Conservation (phyloP, 2,113 vertebrate species). For the Nothocercus julius region DNA sequence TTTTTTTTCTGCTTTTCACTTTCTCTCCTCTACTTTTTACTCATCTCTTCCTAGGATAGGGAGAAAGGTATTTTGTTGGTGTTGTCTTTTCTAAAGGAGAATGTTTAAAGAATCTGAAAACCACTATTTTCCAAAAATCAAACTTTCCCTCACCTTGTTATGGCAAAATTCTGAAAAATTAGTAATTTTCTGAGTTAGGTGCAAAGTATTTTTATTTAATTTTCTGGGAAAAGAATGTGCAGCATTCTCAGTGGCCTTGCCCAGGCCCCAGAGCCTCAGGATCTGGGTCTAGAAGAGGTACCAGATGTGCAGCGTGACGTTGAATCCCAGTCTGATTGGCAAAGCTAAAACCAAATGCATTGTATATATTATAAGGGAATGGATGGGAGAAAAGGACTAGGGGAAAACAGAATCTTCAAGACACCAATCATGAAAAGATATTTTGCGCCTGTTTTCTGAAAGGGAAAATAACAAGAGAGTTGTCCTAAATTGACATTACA, state of each 20-base stretch:
- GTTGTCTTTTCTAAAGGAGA: background rate
- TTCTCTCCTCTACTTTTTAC: background rate
- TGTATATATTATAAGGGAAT: background rate
- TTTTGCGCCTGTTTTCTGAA: background rate
- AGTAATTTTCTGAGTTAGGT: too few relatives aligned
- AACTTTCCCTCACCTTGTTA: background rate
- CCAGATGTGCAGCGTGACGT: background rate
- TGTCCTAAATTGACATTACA: background rate
- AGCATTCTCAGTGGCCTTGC: background rate
- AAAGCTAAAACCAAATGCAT: background rate
- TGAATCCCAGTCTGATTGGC: too few relatives aligned
- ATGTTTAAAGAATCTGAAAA: background rate
- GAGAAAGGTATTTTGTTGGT: background rate
- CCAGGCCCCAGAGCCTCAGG: background rate
- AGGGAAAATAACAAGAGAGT: background rate
- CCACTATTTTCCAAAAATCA: background rate
- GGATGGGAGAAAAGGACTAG: background rate
- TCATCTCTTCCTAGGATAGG: background rate
- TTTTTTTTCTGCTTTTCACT: background rate
- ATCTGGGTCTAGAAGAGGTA: background rate
- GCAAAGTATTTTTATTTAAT: background rate
- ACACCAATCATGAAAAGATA: background rate
- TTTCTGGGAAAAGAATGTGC: background rate
- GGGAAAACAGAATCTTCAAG: background rate
- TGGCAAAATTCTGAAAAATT: background rate